Conservation (phyloP, 2,888 invertebrate species). For the Punctoribates punctum region DNA sequence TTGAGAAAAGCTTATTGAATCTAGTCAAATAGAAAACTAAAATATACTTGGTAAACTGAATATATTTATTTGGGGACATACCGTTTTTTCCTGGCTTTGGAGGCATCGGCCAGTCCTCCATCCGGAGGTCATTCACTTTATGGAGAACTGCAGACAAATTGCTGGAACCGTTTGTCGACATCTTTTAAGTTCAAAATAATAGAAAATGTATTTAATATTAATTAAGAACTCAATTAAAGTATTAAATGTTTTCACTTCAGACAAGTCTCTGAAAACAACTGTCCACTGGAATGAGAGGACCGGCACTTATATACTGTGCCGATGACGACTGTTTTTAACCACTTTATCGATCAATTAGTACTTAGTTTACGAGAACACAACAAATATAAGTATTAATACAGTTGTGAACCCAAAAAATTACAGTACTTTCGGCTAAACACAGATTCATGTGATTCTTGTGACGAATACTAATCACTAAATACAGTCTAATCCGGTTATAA, state of each 20-base stretch:
- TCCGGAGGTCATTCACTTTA: conserved; percentile 50
- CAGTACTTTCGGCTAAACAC: not conserved
- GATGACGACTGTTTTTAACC: not conserved
- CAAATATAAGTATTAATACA: not conserved
- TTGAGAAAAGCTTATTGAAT: no score
- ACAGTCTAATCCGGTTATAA: not conserved
- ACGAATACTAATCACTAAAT: not conserved
- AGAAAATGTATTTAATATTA: no score
- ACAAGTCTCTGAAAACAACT: not conserved
- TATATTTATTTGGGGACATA: not conserved
- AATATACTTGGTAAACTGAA: no score
- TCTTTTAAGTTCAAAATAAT: not conserved
- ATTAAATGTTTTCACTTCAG: no score
- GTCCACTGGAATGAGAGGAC: not conserved
- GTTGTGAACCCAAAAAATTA: not conserved
- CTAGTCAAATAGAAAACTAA: no score
- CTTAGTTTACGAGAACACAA: no score
- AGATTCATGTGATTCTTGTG: not conserved
- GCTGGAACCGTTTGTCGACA: conserved; percentile 2
- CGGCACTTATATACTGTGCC: not conserved
- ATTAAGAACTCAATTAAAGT: no score
- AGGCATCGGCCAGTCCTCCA: conserved; percentile 45
- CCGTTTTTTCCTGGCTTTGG: conserved; percentile 41
- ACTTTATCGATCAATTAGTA: no score
- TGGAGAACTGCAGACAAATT: conserved; percentile 52